Evolutionary conservation across 1,140 invertebrate genomes (phyloP), one percentile per base, ranked within the genome.

Genomic region (Trialeurodes vaporariorum): DNA sequence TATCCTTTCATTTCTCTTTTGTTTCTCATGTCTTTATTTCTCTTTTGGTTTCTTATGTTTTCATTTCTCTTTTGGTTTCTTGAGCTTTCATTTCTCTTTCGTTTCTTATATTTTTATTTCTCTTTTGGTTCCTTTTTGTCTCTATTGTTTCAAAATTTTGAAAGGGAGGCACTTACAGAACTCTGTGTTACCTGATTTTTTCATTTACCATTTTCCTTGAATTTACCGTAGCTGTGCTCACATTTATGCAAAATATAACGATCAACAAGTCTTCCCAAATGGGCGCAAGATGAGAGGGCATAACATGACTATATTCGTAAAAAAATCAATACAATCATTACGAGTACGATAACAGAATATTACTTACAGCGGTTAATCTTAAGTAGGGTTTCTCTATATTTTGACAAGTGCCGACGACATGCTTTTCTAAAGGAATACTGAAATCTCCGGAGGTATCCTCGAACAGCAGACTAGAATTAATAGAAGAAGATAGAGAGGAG

Each of bases 371-470:
- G 27, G 96, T 98, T 2, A 98, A 84, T 73, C 96, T 83, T 61
- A 98, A 83, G 78, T 97, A 98, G 60, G 87, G 89, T 77, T 98
- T 98, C 78, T 98, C 96, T 70, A 98, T 79, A 77, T 96, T 89
- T 76, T 83, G 84, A 80, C 91, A 96, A 1, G 92, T 94, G 27
- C 96, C 96, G 67, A 98, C 89, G 76, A 98, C 92, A 79, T 94
- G 90, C 77, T 91, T 85, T 76, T 88, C 86, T 71, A 86, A 84
- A 79, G 90, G 86, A 80, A 93, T 90, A 80, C 92, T 87, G 72
- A 89, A 87, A 62, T 82, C 80, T 63, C 81, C 80, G 40, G 77
- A 77, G 71, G 86, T 86, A 67, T 84, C 83, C 71, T 81, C 81
- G 69, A 83, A 78, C 23, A 75, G 72, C 68, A 79, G 82, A 72